Conservation (phyloP, 2,797 vertebrate species). For the Helicolenus hilgendorfi region DNA sequence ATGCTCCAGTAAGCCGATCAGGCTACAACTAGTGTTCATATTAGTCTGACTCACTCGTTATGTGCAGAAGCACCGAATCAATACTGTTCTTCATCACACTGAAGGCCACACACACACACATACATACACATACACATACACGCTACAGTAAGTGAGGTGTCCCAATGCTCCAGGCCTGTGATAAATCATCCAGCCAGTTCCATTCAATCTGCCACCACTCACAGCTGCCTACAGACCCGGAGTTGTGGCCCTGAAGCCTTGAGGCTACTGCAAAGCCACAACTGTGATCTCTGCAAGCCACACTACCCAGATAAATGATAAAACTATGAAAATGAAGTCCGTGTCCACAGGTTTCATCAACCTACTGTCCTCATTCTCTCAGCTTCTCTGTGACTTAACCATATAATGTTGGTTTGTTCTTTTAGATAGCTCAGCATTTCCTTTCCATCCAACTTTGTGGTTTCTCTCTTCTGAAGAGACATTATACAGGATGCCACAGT, state of each 20-base stretch:
- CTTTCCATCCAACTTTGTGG: neutral
- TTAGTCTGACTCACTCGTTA: slow-evolving; percentile 54
- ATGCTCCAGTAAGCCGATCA: slow-evolving; percentile 51
- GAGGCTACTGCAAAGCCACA: slow-evolving; percentile 46
- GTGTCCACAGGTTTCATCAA: slow-evolving; percentile 43
- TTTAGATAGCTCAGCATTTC: neutral
- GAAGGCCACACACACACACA: slow-evolving; percentile 33
- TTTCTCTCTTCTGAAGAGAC: neutral
- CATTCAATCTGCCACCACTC: slow-evolving; percentile 72
- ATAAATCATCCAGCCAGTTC: slow-evolving; percentile 81
- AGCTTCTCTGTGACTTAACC: slow-evolving; percentile 5
- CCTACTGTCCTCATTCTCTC: neutral
- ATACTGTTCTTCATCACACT: slow-evolving; percentile 44
- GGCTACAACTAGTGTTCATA: slow-evolving; percentile 52
- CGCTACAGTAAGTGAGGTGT: slow-evolving; percentile 31
- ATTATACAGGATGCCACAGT: neutral
- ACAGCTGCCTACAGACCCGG: slow-evolving; percentile 55
- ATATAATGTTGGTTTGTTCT: neutral
- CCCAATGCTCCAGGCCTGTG: slow-evolving; percentile 59
- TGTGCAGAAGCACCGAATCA: slow-evolving; percentile 60
- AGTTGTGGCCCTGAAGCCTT: slow-evolving; percentile 38
- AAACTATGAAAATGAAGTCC: slow-evolving; percentile 37
- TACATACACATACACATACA: slow-evolving; percentile 13
- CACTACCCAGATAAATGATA: slow-evolving; percentile 17
- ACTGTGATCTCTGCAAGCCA: slow-evolving; percentile 55